Base-by-base conservation (phyloP, 2,113 vertebrate species). In the Lepisosteus osseus region DNA sequence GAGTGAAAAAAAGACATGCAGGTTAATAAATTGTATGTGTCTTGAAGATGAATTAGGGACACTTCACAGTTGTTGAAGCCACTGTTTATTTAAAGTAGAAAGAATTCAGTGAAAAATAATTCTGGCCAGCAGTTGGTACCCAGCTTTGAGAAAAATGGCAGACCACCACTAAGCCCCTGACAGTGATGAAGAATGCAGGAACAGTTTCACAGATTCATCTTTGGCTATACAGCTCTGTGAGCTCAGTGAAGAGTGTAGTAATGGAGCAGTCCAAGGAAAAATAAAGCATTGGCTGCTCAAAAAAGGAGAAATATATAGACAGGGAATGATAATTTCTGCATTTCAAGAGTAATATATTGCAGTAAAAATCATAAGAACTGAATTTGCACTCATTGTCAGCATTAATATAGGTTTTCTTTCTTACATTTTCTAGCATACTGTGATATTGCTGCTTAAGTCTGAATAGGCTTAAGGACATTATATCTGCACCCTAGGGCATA, bases 11-110 rank as follows among this genome's bases (percentile, higher is more conserved):
- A 66, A 55, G 67, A 75, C 65, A 82, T 78, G 72, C 65, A 67
- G 77, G 86, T 81, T 79, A 78, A 72, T 80, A 72, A 74, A 67
- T 73, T 73, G 77, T 74, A 68, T 79, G 75, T 80, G 76, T 79
- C 74, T 81, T 79, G 85, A 94, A 95, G 93, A 95, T 92, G 89
- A 93, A 97, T 94, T 90, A 90, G 87, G 80, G 88, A 84, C 91
- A 90, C 85, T 87, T 86, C 87, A 85, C 78, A 88, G 87, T 90
- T 89, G 83, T 87, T 88, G 87, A 91, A 93, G 89, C 84, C 89
- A 82, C 88, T 85, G 92, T 95, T 95, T 95, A 95, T 96, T 96
- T 94, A 92, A 94, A 95, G 91, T 88, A 90, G 87, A 90, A 89
- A 89, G 89, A 91, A 93, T 92, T 93, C 91, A 86, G 84, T 93